These are phyloP conservation scores for Zaprionus lineosus DNA, from an alignment of 2,888 invertebrate genomes.

Conservation along the genomic window DNA sequence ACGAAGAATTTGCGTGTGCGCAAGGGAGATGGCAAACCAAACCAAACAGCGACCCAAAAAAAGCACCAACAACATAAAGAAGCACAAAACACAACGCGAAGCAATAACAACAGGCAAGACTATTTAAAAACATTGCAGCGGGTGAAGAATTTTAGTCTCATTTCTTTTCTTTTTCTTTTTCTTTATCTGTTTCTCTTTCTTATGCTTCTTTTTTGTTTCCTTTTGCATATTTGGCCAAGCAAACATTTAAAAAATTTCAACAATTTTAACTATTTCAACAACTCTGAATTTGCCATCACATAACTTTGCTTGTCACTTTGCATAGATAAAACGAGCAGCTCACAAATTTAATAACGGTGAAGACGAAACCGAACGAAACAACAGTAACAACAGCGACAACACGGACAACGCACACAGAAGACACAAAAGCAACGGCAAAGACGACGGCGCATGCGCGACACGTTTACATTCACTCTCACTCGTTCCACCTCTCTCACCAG, in stretches of 20 bases:
- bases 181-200: constrained; percentile 12
- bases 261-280: too few relatives aligned
- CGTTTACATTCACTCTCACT: constrained; percentile 77
- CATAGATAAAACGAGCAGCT: constrained; percentile 52
- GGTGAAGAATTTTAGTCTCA: constrained; percentile 45
- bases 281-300: constrained; percentile 55
- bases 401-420: too few relatives aligned
- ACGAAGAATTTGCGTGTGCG: constrained; percentile 49
- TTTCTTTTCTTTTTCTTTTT: constrained; percentile 3
- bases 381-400: not conserved
- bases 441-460: constrained; percentile 70
- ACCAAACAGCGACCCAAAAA: constrained; percentile 56
- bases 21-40: constrained; percentile 64
- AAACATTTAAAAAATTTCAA: constrained; percentile 55
- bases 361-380: constrained; percentile 50
- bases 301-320: constrained; percentile 59
- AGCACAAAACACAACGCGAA: constrained; percentile 40
- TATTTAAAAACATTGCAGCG: constrained; percentile 50
- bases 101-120: constrained; percentile 23
- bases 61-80: constrained; percentile 24
- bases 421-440: constrained; percentile 2
- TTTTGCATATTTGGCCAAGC: constrained; percentile 44
- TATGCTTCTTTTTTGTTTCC: constrained; percentile 25
- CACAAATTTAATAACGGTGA: constrained; percentile 68
- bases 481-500: constrained; percentile 31